Percentiles rank a stretch among this genome's conserved stretches.
These are phyloP conservation scores for Sebastes alutus DNA, from an alignment of 2,797 vertebrate genomes.

Conservation along the genomic window DNA sequence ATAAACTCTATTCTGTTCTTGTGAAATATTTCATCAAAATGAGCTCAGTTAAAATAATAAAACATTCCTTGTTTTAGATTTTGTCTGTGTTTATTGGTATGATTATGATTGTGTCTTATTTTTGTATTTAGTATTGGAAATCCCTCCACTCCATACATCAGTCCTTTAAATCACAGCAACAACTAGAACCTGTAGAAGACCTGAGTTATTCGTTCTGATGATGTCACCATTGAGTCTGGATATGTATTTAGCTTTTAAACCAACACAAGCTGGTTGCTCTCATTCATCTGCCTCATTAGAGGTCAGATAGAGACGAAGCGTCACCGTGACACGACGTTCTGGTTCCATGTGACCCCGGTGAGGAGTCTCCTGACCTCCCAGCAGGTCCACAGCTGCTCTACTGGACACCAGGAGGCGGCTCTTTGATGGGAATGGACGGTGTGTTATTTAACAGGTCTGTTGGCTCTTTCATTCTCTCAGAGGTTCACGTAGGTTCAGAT, in stretches of 20 bases:
- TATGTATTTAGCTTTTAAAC: not conserved
- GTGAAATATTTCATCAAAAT: not conserved
- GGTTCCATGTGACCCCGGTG: not conserved
- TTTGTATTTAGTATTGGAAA: not conserved
- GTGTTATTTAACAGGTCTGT: conserved; percentile 9
- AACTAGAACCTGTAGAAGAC: not conserved
- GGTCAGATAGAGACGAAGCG: not conserved
- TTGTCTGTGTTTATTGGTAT: not conserved
- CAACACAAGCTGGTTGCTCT: not conserved
- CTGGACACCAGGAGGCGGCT: not conserved
- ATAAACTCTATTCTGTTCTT: not conserved
- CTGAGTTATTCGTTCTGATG: not conserved
- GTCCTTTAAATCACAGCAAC: not conserved
- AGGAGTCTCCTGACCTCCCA: not conserved
- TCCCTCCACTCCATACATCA: not conserved
- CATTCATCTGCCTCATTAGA: not conserved
- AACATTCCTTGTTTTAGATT: not conserved
- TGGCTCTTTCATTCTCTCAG: not conserved
- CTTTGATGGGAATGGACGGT: not conserved
- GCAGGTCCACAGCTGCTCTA: not conserved
- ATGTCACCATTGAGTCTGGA: not conserved
- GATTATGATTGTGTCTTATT: not conserved
- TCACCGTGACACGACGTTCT: not conserved
- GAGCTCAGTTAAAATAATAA: not conserved
- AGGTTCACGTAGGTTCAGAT: conserved; percentile 9